A percentile compares a stretch with the other conserved stretches of the same genome.
phyloP scores from a whole-genome alignment of 92 coral and sea anemone genomes.

The Metridium senile region DNA sequence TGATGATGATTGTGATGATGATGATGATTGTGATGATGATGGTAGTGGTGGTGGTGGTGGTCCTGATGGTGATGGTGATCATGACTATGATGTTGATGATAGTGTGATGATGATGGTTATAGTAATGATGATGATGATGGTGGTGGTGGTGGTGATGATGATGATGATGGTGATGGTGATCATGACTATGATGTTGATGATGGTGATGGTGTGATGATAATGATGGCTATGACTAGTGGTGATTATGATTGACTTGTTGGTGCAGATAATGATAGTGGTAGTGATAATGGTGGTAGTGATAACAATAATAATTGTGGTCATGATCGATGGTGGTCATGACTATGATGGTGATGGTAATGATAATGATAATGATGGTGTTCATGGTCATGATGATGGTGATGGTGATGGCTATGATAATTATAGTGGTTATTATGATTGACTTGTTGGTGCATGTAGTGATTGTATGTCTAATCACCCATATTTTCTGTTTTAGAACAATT shows the following conservation, averaged over 20 bases:
- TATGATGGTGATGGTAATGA: not conserved
- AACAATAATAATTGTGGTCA: not conserved
- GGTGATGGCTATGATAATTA: not conserved
- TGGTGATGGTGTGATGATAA: not conserved
- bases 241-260: not conserved
- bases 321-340: not conserved
- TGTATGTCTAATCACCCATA: too few relatives aligned
- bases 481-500: conserved; percentile 57
- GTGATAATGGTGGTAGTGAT: not conserved
- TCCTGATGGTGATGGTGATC: not conserved
- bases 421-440: not conserved
- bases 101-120: not conserved
- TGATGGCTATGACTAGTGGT: not conserved
- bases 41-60: not conserved
- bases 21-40: not conserved
- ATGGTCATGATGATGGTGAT: not conserved
- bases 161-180: not conserved
- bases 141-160: not conserved
- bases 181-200: not conserved
- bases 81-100: not conserved
- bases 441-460: too few relatives aligned
- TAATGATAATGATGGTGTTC: not conserved
- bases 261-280: not conserved
- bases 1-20: not conserved
- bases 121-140: not conserved